Evolutionary conservation across 2,888 invertebrate genomes (phyloP), one percentile per base, ranked within the genome.

Genomic region (Brachylomia viminalis): DNA sequence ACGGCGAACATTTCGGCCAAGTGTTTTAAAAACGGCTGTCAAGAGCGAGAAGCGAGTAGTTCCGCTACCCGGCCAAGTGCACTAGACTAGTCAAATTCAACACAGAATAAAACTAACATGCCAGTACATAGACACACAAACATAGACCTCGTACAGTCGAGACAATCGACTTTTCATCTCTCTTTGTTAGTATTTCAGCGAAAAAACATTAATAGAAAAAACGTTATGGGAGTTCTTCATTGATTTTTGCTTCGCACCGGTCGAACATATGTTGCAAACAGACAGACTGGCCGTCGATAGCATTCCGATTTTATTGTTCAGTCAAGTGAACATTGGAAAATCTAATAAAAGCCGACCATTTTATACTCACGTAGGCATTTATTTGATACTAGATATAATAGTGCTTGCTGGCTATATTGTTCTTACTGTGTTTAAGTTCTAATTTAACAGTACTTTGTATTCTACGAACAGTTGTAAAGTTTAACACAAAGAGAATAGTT

Each of bases 21-120:
- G 87, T 88, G 87, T 87, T 88, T 91, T 89, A 89, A 90, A 90
- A 90, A 79, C n/a, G 83, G 82, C 79, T 87, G 85, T 86, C 77
- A 85, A 87, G 85, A 83, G 65, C 73, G 45, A 79, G 56, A 70
- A 61, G 54, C 65, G 56, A 77, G 62, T 59, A 62, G 72, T 79
- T 59, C 38, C 71, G 68, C 45, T 78, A 68, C 62, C 62, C 58
- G 56, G 58, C 47, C 65, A 56, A 49, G 59, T 67, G 66, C 67
- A 66, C 56, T 49, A 65, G 45, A 68, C 67, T 49, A 67, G 64
- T 67, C 56, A 67, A 80, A 75, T 72, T 49, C 13, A 61, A 45
- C 27, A 67, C 33, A 64, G 52, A 8, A 56, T 67, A 62, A 45
- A 76, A 47, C 56, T 65, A 38, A 65, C 78, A 62, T 23, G 33